These are phyloP conservation scores for Rhamnusium bicolor DNA, from an alignment of 2,888 invertebrate genomes.

Conservation along the genomic window DNA sequence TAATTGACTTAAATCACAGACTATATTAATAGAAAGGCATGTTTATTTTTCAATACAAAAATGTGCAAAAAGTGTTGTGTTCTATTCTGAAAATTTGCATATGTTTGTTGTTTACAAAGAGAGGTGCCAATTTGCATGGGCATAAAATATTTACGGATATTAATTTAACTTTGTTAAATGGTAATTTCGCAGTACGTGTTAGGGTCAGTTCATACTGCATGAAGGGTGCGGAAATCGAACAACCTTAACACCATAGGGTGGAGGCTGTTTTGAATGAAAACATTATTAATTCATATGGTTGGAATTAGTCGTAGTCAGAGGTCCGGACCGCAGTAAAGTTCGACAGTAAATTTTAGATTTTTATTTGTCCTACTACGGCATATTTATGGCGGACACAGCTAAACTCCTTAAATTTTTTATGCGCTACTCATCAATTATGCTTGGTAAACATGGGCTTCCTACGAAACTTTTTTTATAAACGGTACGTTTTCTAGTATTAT, in stretches of 20 bases:
- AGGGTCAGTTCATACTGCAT: constrained; percentile 43
- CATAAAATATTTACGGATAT: constrained; percentile 51
- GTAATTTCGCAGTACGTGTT: constrained; percentile 43
- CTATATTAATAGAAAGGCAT: neutral
- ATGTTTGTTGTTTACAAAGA: constrained; percentile 28
- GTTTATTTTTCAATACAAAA: neutral
- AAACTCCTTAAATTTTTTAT: constrained; percentile 18
- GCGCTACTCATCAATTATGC: constrained; percentile 11
- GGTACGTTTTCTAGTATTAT: constrained; percentile 8
- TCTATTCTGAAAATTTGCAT: constrained; percentile 18
- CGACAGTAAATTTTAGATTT: constrained; percentile 30
- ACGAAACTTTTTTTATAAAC: constrained; percentile 11
- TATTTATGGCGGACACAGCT: constrained; percentile 12
- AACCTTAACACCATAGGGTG: constrained; percentile 30
- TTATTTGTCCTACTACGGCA: constrained; percentile 20
- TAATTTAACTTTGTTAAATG: constrained; percentile 51
- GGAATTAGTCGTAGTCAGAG: constrained; percentile 27
- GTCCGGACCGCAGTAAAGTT: constrained; percentile 22
- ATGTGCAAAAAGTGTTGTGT: neutral
- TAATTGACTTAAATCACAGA: too few relatives aligned
- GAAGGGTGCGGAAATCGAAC: constrained; percentile 36
- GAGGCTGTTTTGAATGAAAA: constrained; percentile 25
- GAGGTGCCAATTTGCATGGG: constrained; percentile 45
- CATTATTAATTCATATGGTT: constrained; percentile 32
- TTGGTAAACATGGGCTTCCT: constrained; percentile 7